Base-by-base conservation (phyloP, 2,113 vertebrate species). In the Saguinus midas region DNA sequence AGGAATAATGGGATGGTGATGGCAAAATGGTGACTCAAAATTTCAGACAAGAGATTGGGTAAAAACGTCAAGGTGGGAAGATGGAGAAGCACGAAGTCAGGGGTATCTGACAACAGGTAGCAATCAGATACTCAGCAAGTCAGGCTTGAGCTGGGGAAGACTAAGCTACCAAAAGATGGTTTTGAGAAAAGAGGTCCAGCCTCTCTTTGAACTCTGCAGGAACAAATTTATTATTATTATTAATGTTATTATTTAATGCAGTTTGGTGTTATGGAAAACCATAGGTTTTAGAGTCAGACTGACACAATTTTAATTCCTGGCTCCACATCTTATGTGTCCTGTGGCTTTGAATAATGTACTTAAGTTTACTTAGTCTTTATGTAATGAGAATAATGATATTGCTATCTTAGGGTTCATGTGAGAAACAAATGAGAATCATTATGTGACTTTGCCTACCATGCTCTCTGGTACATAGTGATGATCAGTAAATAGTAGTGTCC, bases 261-360 rank as follows among this genome's bases (percentile, higher is more conserved):
- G 43, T 78, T 90, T 85, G 58, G 12, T 85, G 45, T 95, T 85
- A 58, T 16, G 43, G 37, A 95, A 95, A 96, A 87, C 48, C 68
- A 75, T 43, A 92, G n/a, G n/a, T 43, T 94, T 91, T 92, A 40
- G 55, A 92, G 55, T 92, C 80, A 95, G 88, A 90, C 21, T 79
- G 84, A 90, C 43, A 66, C 6, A 45, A 55, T 37, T 78, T 94
- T 55, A 57, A 96, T 92, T 95, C 45, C 88, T 90, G 83, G 57
- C 61, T 92, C 66, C 29, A 75, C n/a, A 64, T 45, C 55, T 84
- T 88, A 17, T 52, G 82, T 82, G 8, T 58, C 55, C 58, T 89
- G 61, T 40, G 94, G 85, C 78, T 95, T 95, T 94, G 83, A 52
- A 40, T 91, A 86, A 94, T 79, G 95, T 70, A 79, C 5, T 83